Conservation (phyloP, 2,888 invertebrate genomes). For the Ochropacha duplaris region DNA sequence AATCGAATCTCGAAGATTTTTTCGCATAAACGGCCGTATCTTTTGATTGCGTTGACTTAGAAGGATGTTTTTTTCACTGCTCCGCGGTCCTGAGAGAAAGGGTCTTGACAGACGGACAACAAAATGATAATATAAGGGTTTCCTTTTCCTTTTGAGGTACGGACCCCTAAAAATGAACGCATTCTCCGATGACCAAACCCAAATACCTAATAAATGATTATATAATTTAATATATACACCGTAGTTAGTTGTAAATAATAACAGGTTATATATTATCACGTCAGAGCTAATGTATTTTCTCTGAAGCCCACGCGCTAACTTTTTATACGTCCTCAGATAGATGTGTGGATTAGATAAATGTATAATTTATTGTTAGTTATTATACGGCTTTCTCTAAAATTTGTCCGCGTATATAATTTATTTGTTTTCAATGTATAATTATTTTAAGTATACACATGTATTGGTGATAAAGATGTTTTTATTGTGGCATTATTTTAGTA, state of each 20-base stretch:
- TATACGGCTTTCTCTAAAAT: conserved; percentile 18
- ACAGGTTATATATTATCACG: not conserved
- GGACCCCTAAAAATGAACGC: not conserved
- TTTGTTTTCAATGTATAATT: conserved; percentile 1
- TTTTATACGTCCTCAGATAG: conserved; percentile 24
- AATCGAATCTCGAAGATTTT: too few species aligned
- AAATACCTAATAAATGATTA: not conserved
- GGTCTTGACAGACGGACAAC: too few species aligned
- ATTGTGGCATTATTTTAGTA: not conserved
- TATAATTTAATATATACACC: not conserved
- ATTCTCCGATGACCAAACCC: not conserved
- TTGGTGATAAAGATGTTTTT: conserved; percentile 3
- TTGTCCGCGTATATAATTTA: not conserved
- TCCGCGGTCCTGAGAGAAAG: too few species aligned
- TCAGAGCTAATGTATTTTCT: conserved; percentile 6
- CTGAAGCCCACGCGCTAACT: conserved; percentile 25
- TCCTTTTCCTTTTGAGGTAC: too few species aligned
- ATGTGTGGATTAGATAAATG: conserved; percentile 35
- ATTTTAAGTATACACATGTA: not conserved
- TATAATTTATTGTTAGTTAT: conserved; percentile 34
- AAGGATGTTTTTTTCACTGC: too few species aligned
- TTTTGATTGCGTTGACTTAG: too few species aligned
- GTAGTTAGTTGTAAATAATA: not conserved
- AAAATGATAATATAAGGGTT: too few species aligned
- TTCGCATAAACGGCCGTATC: too few species aligned